Percentiles rank a stretch among this genome's conserved stretches.
Evolutionary conservation across 2,888 invertebrate species (phyloP).

Genomic region (Flexamia atlantica): DNA sequence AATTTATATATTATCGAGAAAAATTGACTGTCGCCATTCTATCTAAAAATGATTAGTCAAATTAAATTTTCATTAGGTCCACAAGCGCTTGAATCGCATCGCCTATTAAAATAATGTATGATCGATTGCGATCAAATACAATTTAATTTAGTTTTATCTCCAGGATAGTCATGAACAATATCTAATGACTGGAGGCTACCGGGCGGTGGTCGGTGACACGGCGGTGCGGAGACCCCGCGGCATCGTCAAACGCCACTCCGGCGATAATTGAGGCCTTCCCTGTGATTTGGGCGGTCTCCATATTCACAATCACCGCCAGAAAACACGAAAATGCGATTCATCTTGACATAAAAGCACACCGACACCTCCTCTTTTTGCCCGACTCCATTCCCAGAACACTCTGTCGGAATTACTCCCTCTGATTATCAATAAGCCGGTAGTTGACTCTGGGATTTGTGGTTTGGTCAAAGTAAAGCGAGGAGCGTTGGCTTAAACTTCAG

Average conservation of each 20-base stretch:
- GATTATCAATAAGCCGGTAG: conserved; percentile 51
- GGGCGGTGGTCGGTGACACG: too few species aligned
- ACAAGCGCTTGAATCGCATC: too few species aligned
- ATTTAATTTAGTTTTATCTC: too few species aligned
- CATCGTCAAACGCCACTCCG: not conserved
- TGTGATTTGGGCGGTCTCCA: conserved; percentile 61
- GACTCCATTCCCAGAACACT: conserved; percentile 51
- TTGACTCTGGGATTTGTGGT: conserved; percentile 7
- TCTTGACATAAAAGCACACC: conserved; percentile 57
- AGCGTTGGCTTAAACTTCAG: too few species aligned
- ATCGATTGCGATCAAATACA: too few species aligned
- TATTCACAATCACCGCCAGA: conserved; percentile 54
- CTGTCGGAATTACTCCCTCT: conserved; percentile 20
- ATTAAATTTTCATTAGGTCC: too few species aligned
- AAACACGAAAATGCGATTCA: conserved; percentile 58
- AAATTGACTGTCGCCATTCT: too few species aligned
- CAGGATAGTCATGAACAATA: too few species aligned
- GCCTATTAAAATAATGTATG: too few species aligned
- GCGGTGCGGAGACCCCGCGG: not conserved
- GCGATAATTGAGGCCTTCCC: conserved; percentile 51
- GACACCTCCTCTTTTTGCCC: conserved; percentile 54
- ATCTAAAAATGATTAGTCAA: too few species aligned
- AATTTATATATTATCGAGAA: too few species aligned
- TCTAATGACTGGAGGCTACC: too few species aligned
- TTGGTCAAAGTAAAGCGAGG: not conserved